Conservation (phyloP, 92 coral and sea anemone genomes). For the Isaurus tuberculatus region DNA sequence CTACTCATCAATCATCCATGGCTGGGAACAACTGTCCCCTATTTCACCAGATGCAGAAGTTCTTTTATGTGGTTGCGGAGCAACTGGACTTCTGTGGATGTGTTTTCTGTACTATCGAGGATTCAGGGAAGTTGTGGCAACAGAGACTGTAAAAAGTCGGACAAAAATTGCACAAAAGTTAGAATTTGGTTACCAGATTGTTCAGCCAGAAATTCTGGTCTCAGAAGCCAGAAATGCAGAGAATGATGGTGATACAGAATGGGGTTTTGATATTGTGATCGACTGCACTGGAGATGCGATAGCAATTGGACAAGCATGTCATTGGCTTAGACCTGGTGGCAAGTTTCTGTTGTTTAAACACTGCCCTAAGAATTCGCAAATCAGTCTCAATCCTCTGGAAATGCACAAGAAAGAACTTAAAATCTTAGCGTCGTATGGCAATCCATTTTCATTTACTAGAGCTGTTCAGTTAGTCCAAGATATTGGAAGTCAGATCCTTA, state of each 20-base stretch:
- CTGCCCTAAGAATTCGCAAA: slow-evolving; percentile 72
- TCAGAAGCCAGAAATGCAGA: slow-evolving; percentile 83
- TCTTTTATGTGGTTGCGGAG: slow-evolving; percentile 89
- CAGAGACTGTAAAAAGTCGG: slow-evolving; percentile 81
- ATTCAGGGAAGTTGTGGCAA: slow-evolving; percentile 82
- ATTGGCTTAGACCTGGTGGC: slow-evolving; percentile 86
- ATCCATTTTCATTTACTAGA: slow-evolving; percentile 74
- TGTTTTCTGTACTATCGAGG: slow-evolving; percentile 86
- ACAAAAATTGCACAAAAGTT: slow-evolving; percentile 81
- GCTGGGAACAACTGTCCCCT: slow-evolving; percentile 81
- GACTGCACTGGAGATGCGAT: slow-evolving; percentile 91
- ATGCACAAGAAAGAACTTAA: slow-evolving; percentile 79
- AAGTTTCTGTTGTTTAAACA: slow-evolving; percentile 74
- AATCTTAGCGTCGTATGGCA: slow-evolving; percentile 68
- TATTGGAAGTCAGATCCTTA: slow-evolving; percentile 77
- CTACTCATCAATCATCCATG: slow-evolving; percentile 78
- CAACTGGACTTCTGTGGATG: slow-evolving; percentile 76
- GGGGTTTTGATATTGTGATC: slow-evolving; percentile 92
- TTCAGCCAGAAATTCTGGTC: slow-evolving; percentile 76
- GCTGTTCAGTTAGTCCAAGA: slow-evolving; percentile 83
- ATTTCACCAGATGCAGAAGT: slow-evolving; percentile 80
- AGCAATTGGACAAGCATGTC: slow-evolving; percentile 75
- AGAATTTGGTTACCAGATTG: slow-evolving; percentile 81
- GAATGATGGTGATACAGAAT: slow-evolving; percentile 76
- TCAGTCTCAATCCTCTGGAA: slow-evolving; percentile 76